Conservation (phyloP, 2,797 vertebrate genomes). For the Meda fulgida region DNA sequence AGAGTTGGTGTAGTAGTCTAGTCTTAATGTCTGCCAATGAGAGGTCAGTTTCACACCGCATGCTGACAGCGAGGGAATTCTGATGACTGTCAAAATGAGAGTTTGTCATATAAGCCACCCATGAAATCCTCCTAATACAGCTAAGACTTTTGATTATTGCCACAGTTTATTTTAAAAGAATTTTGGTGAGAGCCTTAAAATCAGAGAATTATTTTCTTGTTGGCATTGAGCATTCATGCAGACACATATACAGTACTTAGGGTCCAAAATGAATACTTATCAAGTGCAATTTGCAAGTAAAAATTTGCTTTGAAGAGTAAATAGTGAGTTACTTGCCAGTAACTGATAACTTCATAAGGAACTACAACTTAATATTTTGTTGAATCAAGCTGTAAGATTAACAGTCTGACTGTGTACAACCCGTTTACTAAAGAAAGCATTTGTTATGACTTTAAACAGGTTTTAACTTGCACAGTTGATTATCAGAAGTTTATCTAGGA, state of each 20-base stretch:
- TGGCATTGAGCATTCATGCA: conserved; percentile 3
- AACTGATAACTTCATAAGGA: not conserved
- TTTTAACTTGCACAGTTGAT: not conserved
- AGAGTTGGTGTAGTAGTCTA: conserved; percentile 32
- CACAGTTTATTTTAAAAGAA: conserved; percentile 32
- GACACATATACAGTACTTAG: not conserved
- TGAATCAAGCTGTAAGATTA: not conserved
- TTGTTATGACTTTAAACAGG: not conserved
- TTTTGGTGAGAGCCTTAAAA: conserved; percentile 26
- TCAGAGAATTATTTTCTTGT: not conserved
- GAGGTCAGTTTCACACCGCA: conserved; percentile 70
- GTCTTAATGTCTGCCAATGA: conserved; percentile 61
- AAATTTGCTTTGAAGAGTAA: conserved; percentile 6
- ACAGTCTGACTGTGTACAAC: not conserved
- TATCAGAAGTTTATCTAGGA: not conserved
- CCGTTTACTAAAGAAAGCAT: not conserved
- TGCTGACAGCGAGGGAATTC: conserved; percentile 68
- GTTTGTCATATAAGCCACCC: conserved; percentile 49
- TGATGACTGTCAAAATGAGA: conserved; percentile 62
- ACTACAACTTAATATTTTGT: not conserved
- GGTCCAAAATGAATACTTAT: conserved; percentile 1
- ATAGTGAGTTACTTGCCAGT: not conserved
- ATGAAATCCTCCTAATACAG: conserved; percentile 47
- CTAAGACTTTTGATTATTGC: conserved; percentile 34
- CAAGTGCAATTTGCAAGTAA: not conserved